These are phyloP conservation scores for Cyanoramphus novaezelandiae DNA, from an alignment of 2,113 vertebrate genomes.

Conservation along the genomic window DNA sequence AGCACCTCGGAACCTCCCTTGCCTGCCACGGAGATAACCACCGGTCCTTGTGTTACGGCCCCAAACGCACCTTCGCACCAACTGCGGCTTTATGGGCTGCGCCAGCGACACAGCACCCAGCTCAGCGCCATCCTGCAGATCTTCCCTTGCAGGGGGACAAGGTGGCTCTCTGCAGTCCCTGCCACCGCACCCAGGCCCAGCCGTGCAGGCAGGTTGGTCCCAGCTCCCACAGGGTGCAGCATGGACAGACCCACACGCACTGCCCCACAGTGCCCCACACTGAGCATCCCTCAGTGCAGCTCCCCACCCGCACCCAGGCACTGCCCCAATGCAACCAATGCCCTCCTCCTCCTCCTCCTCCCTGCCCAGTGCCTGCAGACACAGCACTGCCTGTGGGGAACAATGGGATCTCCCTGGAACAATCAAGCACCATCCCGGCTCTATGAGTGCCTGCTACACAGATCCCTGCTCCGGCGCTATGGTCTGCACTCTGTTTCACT, in stretches of 20 bases:
- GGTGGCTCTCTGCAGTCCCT: not conserved
- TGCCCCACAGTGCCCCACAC: not conserved
- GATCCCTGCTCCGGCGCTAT: not conserved
- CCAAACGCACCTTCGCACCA: not conserved
- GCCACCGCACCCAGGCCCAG: not conserved
- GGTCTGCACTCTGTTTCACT: not conserved
- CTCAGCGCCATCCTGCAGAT: not conserved
- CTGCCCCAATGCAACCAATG: not conserved
- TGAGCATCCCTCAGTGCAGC: not conserved
- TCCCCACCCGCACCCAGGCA: accelerated
- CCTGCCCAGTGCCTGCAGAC: not conserved
- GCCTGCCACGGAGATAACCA: not conserved
- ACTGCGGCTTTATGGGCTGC: not conserved
- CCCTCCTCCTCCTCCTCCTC: not conserved
- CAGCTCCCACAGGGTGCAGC: not conserved
- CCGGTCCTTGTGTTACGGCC: not conserved
- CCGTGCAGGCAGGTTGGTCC: not conserved
- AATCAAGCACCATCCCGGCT: not conserved
- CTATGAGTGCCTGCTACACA: not conserved
- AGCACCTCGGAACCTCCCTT: not conserved
- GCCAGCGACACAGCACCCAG: not conserved
- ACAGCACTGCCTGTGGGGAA: not conserved
- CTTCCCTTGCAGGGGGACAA: not conserved
- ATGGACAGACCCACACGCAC: no score
- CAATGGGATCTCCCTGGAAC: not conserved